A percentile compares a stretch with the other conserved stretches of the same genome.
Evolutionary conservation across 2,797 vertebrate genomes (phyloP).

Genomic region (Bradypodion pumilum): DNA sequence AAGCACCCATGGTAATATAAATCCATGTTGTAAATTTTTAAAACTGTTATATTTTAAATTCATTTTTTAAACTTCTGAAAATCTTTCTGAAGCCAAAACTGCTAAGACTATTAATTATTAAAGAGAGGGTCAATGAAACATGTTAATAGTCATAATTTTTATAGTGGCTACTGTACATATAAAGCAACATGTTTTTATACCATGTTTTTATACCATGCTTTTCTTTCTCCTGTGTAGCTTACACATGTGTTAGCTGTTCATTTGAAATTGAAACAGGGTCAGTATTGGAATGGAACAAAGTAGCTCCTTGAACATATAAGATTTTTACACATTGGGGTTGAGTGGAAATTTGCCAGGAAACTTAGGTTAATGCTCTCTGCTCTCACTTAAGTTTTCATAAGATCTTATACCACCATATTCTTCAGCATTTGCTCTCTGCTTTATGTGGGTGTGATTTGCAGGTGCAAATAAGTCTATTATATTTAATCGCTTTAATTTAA

Average conservation of each 20-base stretch:
- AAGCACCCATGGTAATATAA: not conserved
- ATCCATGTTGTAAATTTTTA: not conserved
- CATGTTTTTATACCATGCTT: not conserved
- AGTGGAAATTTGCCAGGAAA: constrained; percentile 20
- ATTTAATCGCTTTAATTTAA: constrained; percentile 4
- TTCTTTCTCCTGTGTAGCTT: constrained; percentile 35
- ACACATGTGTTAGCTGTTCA: constrained; percentile 9
- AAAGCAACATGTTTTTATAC: constrained; percentile 27
- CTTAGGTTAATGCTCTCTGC: constrained; percentile 34
- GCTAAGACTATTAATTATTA: constrained; percentile 54
- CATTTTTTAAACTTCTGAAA: constrained; percentile 20
- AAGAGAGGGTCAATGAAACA: constrained; percentile 39
- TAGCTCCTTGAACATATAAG: constrained; percentile 17
- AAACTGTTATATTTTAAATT: constrained; percentile 58
- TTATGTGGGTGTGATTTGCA: constrained; percentile 21
- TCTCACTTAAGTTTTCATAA: constrained; percentile 26
- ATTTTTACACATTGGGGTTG: not conserved
- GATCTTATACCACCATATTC: not conserved
- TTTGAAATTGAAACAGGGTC: constrained; percentile 37
- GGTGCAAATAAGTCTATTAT: constrained; percentile 30
- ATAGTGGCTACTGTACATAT: constrained; percentile 50
- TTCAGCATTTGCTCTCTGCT: not conserved
- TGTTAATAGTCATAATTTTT: constrained; percentile 42
- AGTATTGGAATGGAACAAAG: constrained; percentile 3
- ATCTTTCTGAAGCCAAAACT: constrained; percentile 46